phyloP scores from a whole-genome alignment of 92 coral and sea anemone genomes.

The Bergia sp. region DNA sequence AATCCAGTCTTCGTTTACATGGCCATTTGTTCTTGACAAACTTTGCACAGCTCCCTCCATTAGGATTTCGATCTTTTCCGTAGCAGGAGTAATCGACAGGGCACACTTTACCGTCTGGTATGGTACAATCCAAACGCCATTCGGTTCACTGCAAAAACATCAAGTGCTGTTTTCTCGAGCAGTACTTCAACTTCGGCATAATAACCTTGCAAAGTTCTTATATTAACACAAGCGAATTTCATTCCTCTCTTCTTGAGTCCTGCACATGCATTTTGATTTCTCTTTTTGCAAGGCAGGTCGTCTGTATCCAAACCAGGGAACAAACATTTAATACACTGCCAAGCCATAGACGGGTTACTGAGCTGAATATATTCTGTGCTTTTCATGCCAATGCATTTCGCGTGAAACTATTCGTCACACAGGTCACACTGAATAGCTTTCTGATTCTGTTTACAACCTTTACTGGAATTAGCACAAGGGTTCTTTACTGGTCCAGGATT shows the following conservation, averaged over 20 bases:
- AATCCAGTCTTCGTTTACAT: slow-evolving; percentile 56
- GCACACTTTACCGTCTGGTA: slow-evolving; percentile 18
- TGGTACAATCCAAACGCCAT: slow-evolving; percentile 12
- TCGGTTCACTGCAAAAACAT: slow-evolving; percentile 54
- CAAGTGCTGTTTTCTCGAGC: slow-evolving; percentile 41
- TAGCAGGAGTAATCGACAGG: slow-evolving; percentile 50
- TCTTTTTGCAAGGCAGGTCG: too few species aligned
- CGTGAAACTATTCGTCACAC: slow-evolving; percentile 64
- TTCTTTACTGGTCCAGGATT: background rate
- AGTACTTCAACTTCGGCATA: slow-evolving; percentile 48
- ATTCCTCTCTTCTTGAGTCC: slow-evolving; percentile 46
- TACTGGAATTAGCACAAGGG: slow-evolving; percentile 50
- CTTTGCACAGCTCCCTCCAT: slow-evolving; percentile 54
- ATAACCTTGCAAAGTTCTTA: slow-evolving; percentile 52
- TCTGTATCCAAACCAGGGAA: slow-evolving; percentile 29
- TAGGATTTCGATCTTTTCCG: slow-evolving; percentile 52
- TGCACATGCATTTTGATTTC: too few species aligned
- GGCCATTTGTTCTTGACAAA: slow-evolving; percentile 61
- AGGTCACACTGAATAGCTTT: slow-evolving; percentile 50
- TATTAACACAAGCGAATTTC: slow-evolving; percentile 60
- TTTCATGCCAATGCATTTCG: slow-evolving; percentile 62
- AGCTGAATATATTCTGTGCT: slow-evolving; percentile 35
- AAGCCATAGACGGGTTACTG: slow-evolving; percentile 27
- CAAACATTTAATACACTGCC: slow-evolving; percentile 50
- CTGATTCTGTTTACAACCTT: slow-evolving; percentile 51